phyloP scores from a whole-genome alignment of 2,113 vertebrate genomes.

The Sula dactylatra region DNA sequence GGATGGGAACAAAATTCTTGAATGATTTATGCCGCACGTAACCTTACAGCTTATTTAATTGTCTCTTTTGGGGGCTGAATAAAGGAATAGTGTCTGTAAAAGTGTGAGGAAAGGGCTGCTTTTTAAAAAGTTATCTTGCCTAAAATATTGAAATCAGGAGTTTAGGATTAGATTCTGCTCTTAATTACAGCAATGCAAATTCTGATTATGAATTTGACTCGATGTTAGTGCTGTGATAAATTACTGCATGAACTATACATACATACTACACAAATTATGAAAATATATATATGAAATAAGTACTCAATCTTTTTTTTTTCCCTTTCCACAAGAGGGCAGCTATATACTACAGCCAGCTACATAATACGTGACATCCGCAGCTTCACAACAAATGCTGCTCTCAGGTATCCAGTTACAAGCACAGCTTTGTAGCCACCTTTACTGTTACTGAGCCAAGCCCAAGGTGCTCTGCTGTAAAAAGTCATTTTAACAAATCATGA shows the following conservation, averaged over 20 bases:
- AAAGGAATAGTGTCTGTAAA: not conserved
- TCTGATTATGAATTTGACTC: not conserved
- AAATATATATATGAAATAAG: not conserved
- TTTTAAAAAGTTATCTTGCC: not conserved
- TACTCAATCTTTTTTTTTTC: too few species aligned
- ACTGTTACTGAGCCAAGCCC: not conserved
- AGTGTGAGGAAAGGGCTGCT: not conserved
- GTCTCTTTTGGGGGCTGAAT: not conserved
- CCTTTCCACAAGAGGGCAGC: constrained; percentile 16
- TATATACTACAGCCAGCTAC: not conserved
- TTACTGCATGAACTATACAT: not conserved
- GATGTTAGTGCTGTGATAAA: not conserved
- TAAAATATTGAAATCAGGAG: not conserved
- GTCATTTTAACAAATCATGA: not conserved
- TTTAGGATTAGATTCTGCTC: not conserved
- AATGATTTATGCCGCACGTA: not conserved
- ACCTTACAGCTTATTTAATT: not conserved
- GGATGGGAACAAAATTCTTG: not conserved
- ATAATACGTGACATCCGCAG: accelerated
- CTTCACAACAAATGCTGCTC: not conserved
- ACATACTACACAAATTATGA: not conserved
- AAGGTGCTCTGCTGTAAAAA: not conserved
- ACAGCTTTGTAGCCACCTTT: not conserved
- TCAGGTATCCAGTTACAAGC: not conserved
- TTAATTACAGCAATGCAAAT: not conserved